These are phyloP conservation scores for Lathronympha strigana DNA, from an alignment of 2,888 invertebrate genomes.

Conservation along the genomic window DNA sequence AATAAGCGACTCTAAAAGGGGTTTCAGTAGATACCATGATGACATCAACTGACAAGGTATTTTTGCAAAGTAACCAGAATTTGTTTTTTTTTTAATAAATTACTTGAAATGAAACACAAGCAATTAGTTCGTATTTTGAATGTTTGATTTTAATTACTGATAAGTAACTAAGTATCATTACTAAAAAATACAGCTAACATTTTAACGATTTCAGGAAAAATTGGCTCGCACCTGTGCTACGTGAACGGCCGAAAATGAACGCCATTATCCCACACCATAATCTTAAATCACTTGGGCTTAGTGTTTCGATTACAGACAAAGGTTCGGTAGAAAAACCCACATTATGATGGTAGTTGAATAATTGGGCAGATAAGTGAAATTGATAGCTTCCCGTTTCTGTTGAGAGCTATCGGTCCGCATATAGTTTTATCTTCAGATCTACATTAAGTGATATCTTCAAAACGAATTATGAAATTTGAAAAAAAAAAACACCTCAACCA, in stretches of 20 bases:
- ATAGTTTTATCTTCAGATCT: conserved; percentile 6
- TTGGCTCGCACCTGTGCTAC: conserved; percentile 73
- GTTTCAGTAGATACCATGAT: too few species aligned
- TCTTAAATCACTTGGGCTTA: conserved; percentile 83
- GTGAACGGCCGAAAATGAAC: conserved; percentile 72
- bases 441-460: too few species aligned
- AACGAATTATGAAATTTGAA: too few species aligned
- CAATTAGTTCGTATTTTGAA: too few species aligned
- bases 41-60: too few species aligned
- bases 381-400: conserved; percentile 62
- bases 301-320: conserved; percentile 83
- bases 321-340: conserved; percentile 77
- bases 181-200: conserved; percentile 60
- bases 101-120: too few species aligned
- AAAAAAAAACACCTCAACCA: too few species aligned
- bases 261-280: conserved; percentile 82
- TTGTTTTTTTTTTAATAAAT: too few species aligned
- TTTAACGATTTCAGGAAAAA: conserved; percentile 73
- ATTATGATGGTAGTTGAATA: conserved; percentile 82
- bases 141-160: too few species aligned
- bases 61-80: too few species aligned
- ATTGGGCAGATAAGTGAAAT: conserved; percentile 80
- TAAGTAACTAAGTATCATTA: conserved; percentile 39
- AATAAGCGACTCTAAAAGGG: too few species aligned
- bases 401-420: conserved; percentile 10